These are phyloP conservation scores for Nymphicus hollandicus DNA, from an alignment of 2,113 vertebrate species.

Conservation along the genomic window DNA sequence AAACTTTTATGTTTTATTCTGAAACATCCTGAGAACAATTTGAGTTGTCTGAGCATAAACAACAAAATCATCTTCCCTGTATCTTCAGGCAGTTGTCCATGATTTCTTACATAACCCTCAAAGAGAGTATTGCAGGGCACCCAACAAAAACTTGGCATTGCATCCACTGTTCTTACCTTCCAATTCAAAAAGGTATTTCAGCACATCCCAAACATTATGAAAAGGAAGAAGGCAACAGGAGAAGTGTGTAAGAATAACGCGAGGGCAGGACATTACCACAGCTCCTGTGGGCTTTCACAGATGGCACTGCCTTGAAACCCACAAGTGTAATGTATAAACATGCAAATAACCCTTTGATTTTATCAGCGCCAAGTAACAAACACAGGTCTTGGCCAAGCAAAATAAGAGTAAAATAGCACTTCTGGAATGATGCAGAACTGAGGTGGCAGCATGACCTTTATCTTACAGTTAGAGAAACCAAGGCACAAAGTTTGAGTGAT, in stretches of 20 bases:
- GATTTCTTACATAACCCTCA: not conserved
- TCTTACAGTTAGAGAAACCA: not conserved
- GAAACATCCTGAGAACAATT: slow-evolving; percentile 11
- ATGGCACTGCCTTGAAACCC: not conserved
- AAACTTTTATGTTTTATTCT: not conserved
- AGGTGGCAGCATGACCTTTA: not conserved
- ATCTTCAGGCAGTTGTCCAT: not conserved
- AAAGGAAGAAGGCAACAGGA: not conserved
- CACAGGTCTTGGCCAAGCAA: not conserved
- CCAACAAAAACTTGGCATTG: not conserved
- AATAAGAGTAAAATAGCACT: not conserved
- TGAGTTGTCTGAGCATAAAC: not conserved
- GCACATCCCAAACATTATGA: not conserved
- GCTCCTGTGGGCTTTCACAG: not conserved
- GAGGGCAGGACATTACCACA: not conserved
- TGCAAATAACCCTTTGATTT: not conserved
- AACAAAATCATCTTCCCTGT: not conserved
- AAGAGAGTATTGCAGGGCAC: not conserved
- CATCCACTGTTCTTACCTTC: not conserved
- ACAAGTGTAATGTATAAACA: not conserved
- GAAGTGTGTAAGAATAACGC: not conserved
- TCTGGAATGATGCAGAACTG: not conserved
- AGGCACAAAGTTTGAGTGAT: not conserved
- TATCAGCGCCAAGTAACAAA: not conserved
- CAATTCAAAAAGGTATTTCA: not conserved